phyloP scores from a whole-genome alignment of 2,113 vertebrate species.

The Gallinago jamesoni region DNA sequence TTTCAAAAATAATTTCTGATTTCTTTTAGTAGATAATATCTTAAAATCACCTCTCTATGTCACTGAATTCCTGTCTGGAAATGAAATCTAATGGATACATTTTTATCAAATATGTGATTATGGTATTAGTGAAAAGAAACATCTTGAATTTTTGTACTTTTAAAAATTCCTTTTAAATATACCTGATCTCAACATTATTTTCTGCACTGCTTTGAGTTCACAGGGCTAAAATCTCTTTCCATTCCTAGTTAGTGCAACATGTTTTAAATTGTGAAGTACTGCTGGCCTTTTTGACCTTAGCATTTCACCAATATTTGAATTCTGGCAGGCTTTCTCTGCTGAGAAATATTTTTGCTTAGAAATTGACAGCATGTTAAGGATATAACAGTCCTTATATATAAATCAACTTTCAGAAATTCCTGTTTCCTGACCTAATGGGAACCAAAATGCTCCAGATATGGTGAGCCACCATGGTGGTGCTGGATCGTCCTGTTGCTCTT shows the following conservation, averaged over 20 bases:
- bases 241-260: neutral
- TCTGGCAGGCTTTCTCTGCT: neutral
- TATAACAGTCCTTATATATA: too few species aligned
- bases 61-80: neutral
- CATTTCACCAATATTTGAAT: neutral
- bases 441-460: neutral
- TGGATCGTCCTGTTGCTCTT: neutral
- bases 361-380: neutral
- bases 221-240: neutral
- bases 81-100: neutral
- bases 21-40: neutral
- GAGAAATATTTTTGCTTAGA: neutral
- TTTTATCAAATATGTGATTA: neutral
- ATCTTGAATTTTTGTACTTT: neutral
- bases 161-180: neutral
- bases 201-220: neutral
- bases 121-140: neutral
- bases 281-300: neutral
- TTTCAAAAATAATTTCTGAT: neutral
- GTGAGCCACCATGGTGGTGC: rapidly evolving
- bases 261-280: neutral
- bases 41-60: neutral
- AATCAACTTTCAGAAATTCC: neutral
- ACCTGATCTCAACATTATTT: neutral
- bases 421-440: neutral